Conservation (phyloP, 2,113 vertebrate genomes). For the Nyctibius bracteatus region DNA sequence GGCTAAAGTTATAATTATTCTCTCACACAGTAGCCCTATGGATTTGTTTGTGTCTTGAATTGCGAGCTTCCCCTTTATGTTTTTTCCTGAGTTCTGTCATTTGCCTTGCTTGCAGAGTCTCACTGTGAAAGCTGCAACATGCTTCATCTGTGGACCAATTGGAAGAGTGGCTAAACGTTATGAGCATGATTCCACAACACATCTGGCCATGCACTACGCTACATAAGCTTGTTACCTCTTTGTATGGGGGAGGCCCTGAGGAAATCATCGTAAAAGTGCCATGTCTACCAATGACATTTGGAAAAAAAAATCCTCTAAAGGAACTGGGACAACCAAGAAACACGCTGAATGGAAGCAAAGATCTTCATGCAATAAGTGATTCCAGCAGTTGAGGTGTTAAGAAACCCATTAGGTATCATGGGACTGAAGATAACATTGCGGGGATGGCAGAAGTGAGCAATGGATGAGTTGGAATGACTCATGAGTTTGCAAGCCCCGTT, state of each 20-base stretch:
- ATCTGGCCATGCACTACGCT: not conserved
- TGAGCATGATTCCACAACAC: not conserved
- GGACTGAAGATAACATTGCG: not conserved
- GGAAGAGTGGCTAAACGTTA: conserved; percentile 10
- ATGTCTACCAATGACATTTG: not conserved
- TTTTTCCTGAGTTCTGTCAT: not conserved
- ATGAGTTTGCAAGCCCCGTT: not conserved
- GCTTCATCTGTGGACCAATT: not conserved
- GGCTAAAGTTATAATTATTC: conserved; percentile 10
- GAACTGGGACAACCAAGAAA: not conserved
- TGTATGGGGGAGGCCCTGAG: not conserved
- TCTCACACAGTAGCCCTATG: not conserved
- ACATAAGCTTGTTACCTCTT: not conserved
- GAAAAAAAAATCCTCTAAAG: not conserved
- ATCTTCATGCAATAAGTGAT: not conserved
- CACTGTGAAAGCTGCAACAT: not conserved
- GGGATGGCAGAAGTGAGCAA: not conserved
- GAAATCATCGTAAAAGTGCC: not conserved
- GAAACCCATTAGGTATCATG: not conserved
- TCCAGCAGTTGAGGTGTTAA: not conserved
- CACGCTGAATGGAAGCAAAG: not conserved
- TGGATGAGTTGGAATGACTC: not conserved
- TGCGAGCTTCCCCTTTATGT: not conserved
- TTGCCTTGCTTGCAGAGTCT: not conserved
- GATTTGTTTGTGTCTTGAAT: conserved; percentile 15